Evolutionary conservation across 2,888 invertebrate genomes (phyloP), one percentile per base, ranked within the genome.

Genomic region (Dysmachus trigonus): DNA sequence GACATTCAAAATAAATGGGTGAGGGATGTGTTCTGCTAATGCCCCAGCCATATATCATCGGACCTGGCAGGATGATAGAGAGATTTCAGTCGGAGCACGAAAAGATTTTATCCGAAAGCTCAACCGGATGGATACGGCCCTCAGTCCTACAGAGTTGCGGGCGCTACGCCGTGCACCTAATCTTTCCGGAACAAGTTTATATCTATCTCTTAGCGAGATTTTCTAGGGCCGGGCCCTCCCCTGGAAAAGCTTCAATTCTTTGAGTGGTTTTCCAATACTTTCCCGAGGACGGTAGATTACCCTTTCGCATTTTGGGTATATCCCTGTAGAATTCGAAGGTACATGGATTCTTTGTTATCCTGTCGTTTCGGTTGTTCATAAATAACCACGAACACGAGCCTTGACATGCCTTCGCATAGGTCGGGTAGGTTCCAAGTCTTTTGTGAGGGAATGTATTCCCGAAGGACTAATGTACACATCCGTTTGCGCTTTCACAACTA

Each of bases 301-400:
- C 86, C 87, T 87, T 85, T 87, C 85, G 85, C 82, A 85, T 87
- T 41, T 87, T 53, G 85, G 85, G 81, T 73, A 87, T 77, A 85
- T 85, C 82, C 87, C 87, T 73, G 71, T 81, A 85, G 87, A 82
- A 83, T 87, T 87, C 81, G 35, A 41, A 82, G 85, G 85, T 85
- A 87, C 87, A 87, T 83, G 87, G 82, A 81, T 87, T 87, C 87
- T 87, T 87, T 87, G 87, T 85, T 87, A 87, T 77, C 85, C 85
- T 87, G 87, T 87, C 83, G 85, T 87, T 87, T 86, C 72, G 85
- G 85, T 87, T 83, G 87, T 87, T 87, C 87, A 87, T 87, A 87
- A 87, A 87, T 87, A 87, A 87, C 87, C 87, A 85, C 82, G 83
- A 87, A 85, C 87, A 87, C 85, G 85, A 87, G 41, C 81, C 87